A percentile compares a stretch with the other conserved stretches of the same genome.
Conservation (phyloP, 2,113 vertebrate species). For the Psophia crepitans region DNA sequence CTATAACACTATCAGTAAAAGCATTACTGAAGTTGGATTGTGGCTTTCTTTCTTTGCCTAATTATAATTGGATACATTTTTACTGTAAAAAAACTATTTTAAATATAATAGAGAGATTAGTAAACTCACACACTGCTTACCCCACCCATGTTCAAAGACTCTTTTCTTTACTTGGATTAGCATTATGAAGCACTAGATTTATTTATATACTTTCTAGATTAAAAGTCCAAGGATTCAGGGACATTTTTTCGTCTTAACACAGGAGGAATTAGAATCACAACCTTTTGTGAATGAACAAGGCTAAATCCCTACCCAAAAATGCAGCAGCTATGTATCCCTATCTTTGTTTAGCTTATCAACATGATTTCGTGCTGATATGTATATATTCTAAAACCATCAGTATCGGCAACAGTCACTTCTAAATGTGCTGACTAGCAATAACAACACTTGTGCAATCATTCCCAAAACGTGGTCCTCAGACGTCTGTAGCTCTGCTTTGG, state of each 20-base stretch:
- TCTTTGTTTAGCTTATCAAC: neutral
- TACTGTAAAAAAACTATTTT: neutral
- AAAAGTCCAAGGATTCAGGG: neutral
- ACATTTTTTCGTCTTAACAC: neutral
- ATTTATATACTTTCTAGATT: neutral
- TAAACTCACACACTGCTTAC: neutral
- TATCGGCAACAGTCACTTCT: neutral
- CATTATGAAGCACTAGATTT: neutral
- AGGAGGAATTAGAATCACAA: neutral
- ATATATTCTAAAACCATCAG: neutral
- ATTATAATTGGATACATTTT: neutral
- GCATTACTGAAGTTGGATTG: neutral
- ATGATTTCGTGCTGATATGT: constrained; percentile 10
- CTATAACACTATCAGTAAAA: neutral
- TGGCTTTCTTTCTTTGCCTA: neutral
- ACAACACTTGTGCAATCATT: neutral
- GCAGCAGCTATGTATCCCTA: neutral
- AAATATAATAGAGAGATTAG: neutral
- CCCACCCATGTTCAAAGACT: neutral
- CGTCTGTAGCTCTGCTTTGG: neutral
- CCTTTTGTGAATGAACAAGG: neutral
- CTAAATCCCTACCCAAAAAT: neutral
- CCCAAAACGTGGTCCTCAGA: neutral
- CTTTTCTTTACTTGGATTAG: neutral
- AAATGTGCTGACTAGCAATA: neutral